These are phyloP conservation scores for Orycteropus afer DNA, from an alignment of 2,113 vertebrate genomes.

Conservation along the genomic window DNA sequence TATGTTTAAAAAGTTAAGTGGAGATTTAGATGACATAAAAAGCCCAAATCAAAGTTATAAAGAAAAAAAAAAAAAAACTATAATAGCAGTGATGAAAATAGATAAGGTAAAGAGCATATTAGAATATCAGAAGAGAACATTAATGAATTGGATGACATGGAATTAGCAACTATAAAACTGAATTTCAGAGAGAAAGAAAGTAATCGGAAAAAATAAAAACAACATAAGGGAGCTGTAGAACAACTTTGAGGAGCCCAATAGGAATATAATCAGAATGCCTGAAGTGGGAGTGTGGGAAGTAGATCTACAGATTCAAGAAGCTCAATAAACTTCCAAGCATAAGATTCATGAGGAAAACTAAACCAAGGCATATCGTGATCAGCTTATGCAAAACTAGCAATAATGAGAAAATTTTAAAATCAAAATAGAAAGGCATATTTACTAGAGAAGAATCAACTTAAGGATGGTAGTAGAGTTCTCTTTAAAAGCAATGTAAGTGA, in stretches of 20 bases:
- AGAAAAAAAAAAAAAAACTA: not conserved
- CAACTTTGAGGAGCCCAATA: not conserved
- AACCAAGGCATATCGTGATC: not conserved
- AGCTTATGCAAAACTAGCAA: not conserved
- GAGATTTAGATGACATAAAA: not conserved
- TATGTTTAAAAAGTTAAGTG: not conserved
- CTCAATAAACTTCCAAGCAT: not conserved
- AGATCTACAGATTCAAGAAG: too few species aligned
- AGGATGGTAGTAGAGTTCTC: not conserved
- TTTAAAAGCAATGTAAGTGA: not conserved
- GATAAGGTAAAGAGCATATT: not conserved
- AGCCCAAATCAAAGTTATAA: not conserved
- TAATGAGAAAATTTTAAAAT: not conserved
- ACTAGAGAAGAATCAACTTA: not conserved
- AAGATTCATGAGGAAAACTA: not conserved
- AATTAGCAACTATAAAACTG: not conserved
- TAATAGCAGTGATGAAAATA: not conserved
- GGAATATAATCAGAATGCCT: not conserved
- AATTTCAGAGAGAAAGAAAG: not conserved
- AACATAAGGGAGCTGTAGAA: not conserved
- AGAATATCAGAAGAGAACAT: not conserved
- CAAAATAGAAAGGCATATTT: not conserved
- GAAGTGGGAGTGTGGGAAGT: not conserved
- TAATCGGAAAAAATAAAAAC: not conserved
- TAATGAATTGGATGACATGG: not conserved